Conservation (phyloP, 2,888 invertebrate genomes). For the Drosophila lacicola region DNA sequence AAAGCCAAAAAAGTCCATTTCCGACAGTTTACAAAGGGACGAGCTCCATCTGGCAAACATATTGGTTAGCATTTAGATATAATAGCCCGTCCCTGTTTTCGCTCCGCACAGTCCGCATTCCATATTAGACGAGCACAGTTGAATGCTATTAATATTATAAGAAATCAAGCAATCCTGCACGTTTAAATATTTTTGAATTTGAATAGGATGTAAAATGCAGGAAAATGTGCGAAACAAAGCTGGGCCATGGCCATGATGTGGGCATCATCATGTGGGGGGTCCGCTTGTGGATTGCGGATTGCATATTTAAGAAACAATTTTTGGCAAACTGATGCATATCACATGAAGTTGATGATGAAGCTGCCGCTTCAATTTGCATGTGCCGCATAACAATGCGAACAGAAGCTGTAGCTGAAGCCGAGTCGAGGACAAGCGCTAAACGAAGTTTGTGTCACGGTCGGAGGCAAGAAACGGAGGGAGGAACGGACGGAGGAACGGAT, state of each 20-base stretch:
- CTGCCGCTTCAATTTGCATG: conserved; percentile 68
- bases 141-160: neutral
- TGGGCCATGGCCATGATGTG: conserved; percentile 30
- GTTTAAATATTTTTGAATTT: conserved; percentile 33
- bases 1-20: too few relatives aligned
- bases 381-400: conserved; percentile 66
- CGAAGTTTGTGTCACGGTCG: conserved; percentile 59
- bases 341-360: conserved; percentile 67
- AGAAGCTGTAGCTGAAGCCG: conserved; percentile 9
- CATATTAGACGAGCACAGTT: neutral
- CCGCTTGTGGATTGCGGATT: conserved; percentile 37
- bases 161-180: neutral
- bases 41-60: neutral
- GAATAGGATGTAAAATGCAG: conserved; percentile 33
- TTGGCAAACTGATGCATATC: conserved; percentile 73
- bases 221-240: conserved; percentile 32
- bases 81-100: too few relatives aligned
- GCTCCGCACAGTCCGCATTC: neutral
- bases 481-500: conserved; percentile 22
- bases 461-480: conserved; percentile 11
- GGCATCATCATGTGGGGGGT: too few relatives aligned
- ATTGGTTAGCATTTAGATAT: neutral
- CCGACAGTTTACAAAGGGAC: neutral
- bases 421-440: conserved; percentile 41
- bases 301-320: conserved; percentile 67